phyloP scores from a whole-genome alignment of 2,113 vertebrate species.

The Gobio gobio region DNA sequence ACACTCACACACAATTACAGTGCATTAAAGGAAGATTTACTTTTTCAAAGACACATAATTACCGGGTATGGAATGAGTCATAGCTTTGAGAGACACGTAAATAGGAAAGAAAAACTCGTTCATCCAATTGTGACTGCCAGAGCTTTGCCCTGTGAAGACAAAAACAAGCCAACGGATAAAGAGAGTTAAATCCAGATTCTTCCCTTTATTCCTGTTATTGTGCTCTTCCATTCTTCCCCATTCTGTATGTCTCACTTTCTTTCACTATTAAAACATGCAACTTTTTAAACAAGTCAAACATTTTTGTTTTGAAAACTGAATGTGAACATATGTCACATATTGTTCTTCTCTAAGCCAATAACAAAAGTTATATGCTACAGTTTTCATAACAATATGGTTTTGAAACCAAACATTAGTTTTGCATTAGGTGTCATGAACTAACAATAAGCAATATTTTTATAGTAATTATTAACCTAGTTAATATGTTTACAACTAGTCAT shows the following conservation, averaged over 20 bases:
- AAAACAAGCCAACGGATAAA: slow-evolving; percentile 54
- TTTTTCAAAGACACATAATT: slow-evolving; percentile 66
- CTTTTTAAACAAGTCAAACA: slow-evolving; percentile 50
- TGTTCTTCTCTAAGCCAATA: background rate
- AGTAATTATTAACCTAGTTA: slow-evolving; percentile 15
- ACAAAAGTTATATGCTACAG: background rate
- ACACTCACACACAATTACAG: slow-evolving; percentile 63
- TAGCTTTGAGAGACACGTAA: slow-evolving; percentile 58
- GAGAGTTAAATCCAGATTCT: slow-evolving; percentile 63
- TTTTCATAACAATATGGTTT: background rate
- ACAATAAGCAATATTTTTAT: background rate
- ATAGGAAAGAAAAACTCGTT: slow-evolving; percentile 70
- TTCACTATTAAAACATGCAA: background rate
- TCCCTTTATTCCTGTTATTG: slow-evolving; percentile 61
- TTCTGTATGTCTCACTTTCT: background rate
- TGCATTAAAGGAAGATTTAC: slow-evolving; percentile 66
- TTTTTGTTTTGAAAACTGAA: slow-evolving; percentile 23
- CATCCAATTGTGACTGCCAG: slow-evolving; percentile 69
- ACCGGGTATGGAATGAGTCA: slow-evolving; percentile 70
- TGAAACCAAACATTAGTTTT: background rate
- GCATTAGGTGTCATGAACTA: background rate
- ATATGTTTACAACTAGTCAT: too few species aligned
- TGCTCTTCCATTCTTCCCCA: slow-evolving; percentile 53
- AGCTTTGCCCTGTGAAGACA: slow-evolving; percentile 66
- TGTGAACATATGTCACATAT: slow-evolving; percentile 38